Base-by-base conservation (phyloP, 37 sponge, comb jelly and placozoan genomes). In the Dysidea cf. avara region DNA sequence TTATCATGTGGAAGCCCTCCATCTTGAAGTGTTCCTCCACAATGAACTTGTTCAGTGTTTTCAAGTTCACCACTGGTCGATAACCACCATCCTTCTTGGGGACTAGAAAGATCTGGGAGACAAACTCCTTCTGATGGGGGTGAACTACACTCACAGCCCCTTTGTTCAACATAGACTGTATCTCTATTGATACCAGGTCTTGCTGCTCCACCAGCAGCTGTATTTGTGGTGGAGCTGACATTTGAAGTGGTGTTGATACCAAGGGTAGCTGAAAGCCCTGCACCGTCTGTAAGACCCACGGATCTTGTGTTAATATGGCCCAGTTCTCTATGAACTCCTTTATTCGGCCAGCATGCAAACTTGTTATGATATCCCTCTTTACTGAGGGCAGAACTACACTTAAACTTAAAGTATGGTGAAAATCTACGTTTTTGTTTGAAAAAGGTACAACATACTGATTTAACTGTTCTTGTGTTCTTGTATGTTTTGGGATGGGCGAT, bases 221-320 rank as follows among this genome's bases (percentile, higher is more conserved):
- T 24, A 39, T 54, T 39, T 61, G 55, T 24, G 20, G 24, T 20
- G 79, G 70, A 6, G 33, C 24, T 1, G 43, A 36, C 1, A 2
- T 3, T 56, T 78, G 79, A 22, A 17, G 7, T 17, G 69, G 79
- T 31, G 24, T 31, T 18, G 18, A 30, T 20, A 57, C 4, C 31
- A 56, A 39, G 39, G 65, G 68, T 49, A 81, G 21, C 49, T 28
- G 39, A 52, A 34, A 66, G 0, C 82, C 82, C 74, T 54, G 22
- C 30, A 73, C 46, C 5, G 66, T 37, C 29, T 74, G 26, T 46
- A 81, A 47, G 12, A 81, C 71, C 82, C 82, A 81, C 28, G 51
- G 60, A 53, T 81, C 74, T 7, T 55, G 38, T 16, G 68, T 39
- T 28, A 81, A 68, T n/a, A 16, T 17, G 16, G 33, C 16, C 77